Conservation (phyloP, 2,113 vertebrate species). For the Rostratula benghalensis region DNA sequence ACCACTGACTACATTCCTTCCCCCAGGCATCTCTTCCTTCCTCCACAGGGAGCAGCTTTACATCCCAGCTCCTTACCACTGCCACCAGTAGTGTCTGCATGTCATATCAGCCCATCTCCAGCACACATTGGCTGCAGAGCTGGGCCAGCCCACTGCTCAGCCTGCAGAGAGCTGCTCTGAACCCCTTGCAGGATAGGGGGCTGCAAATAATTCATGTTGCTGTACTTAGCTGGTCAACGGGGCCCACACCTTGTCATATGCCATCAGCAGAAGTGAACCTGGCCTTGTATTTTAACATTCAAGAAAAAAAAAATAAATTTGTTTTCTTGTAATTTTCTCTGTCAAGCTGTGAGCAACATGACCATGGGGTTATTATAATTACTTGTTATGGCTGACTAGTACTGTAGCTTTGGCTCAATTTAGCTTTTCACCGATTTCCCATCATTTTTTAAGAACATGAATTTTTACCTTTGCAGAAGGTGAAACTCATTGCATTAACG, state of each 20-base stretch:
- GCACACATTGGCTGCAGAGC: background rate
- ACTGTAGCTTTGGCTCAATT: background rate
- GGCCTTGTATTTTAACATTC: background rate
- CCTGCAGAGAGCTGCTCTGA: background rate
- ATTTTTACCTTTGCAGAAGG: conserved; percentile 28
- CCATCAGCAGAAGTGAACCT: background rate
- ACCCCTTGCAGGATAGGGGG: background rate
- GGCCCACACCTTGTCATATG: background rate
- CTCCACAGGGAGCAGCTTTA: background rate
- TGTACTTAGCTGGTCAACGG: background rate
- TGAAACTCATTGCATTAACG: background rate
- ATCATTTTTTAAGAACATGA: background rate
- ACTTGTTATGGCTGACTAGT: conserved; percentile 16
- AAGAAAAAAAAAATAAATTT: background rate
- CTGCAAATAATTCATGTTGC: background rate
- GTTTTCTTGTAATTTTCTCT: background rate
- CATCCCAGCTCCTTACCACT: background rate
- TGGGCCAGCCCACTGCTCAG: background rate
- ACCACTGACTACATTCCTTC: background rate
- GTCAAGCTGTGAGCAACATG: conserved; percentile 41
- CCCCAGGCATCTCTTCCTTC: too few relatives aligned
- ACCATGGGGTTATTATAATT: conserved; percentile 31
- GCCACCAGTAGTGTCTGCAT: background rate
- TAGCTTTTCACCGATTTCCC: background rate
- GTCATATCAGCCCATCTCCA: background rate